phyloP scores from a whole-genome alignment of 2,888 invertebrate species.

The Epinotia demarniana region DNA sequence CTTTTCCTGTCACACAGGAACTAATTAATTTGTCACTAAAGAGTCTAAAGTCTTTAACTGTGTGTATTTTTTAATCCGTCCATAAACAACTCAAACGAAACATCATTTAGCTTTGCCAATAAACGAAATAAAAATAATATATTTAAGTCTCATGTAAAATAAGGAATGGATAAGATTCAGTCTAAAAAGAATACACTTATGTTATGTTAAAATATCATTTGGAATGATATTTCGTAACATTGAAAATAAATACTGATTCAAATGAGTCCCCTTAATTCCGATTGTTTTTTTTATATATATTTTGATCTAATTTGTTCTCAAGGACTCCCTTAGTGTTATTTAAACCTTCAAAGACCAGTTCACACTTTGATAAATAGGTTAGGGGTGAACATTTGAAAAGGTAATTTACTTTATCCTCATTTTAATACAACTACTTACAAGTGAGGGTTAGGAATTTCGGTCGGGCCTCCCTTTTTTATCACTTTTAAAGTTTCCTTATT shows the following conservation, averaged over 20 bases:
- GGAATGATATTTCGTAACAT: slow-evolving; percentile 32
- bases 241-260: slow-evolving; percentile 20
- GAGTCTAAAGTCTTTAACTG: too few relatives aligned
- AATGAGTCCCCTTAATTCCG: slow-evolving; percentile 13
- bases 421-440: slow-evolving; percentile 54
- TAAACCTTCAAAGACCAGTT: slow-evolving; percentile 36
- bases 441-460: slow-evolving; percentile 75
- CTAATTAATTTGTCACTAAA: too few relatives aligned
- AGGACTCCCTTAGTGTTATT: slow-evolving; percentile 15
- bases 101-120: slow-evolving; percentile 19
- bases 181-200: slow-evolving; percentile 38
- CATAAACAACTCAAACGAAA: slow-evolving; percentile 6
- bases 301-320: slow-evolving; percentile 25
- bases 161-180: slow-evolving; percentile 41
- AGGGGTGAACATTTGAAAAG: slow-evolving; percentile 17
- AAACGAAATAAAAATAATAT: slow-evolving; percentile 24
- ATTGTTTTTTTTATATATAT: neutral
- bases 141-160: slow-evolving; percentile 3
- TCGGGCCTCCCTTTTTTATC: slow-evolving; percentile 84
- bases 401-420: slow-evolving; percentile 48
- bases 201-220: slow-evolving; percentile 23
- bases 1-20: neutral
- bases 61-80: neutral
- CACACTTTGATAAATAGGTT: slow-evolving; percentile 5
- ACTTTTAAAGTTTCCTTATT: slow-evolving; percentile 84